These are phyloP conservation scores for Aporophyla nigra DNA, from an alignment of 2,888 invertebrate genomes.

Conservation along the genomic window DNA sequence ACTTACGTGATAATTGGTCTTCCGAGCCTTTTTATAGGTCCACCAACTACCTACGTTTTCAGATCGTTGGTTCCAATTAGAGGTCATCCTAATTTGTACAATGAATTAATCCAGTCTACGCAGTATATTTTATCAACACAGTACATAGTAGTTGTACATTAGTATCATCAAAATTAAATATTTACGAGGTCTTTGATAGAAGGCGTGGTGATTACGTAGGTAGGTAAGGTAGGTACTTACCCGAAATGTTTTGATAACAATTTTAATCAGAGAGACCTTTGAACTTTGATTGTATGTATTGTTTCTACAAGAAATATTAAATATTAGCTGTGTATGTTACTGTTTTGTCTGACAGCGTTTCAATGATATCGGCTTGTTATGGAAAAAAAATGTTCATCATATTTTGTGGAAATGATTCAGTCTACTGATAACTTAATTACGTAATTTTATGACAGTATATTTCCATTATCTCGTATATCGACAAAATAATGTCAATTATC, in stretches of 20 bases:
- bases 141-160: neutral
- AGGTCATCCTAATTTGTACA: constrained; percentile 5
- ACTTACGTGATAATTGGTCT: constrained; percentile 2
- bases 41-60: neutral
- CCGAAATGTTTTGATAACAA: constrained; percentile 24
- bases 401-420: constrained; percentile 8
- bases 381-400: neutral
- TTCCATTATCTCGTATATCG: constrained; percentile 2
- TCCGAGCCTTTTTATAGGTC: neutral
- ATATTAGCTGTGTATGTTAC: constrained; percentile 4
- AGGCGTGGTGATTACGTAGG: constrained; percentile 40
- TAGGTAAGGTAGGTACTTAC: neutral
- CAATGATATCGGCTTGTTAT: neutral
- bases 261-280: constrained; percentile 37
- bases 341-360: constrained; percentile 14
- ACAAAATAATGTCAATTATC: constrained; percentile 2
- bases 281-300: constrained; percentile 17
- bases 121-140: constrained; percentile 2
- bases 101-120: neutral
- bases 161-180: constrained; percentile 22
- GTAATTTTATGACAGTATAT: constrained; percentile 18
- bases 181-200: constrained; percentile 32
- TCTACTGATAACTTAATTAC: constrained; percentile 11
- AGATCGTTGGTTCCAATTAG: constrained; percentile 10
- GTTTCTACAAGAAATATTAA: neutral